Base-by-base conservation (phyloP, 1,140 invertebrate species). In the Oscheius sp. region DNA sequence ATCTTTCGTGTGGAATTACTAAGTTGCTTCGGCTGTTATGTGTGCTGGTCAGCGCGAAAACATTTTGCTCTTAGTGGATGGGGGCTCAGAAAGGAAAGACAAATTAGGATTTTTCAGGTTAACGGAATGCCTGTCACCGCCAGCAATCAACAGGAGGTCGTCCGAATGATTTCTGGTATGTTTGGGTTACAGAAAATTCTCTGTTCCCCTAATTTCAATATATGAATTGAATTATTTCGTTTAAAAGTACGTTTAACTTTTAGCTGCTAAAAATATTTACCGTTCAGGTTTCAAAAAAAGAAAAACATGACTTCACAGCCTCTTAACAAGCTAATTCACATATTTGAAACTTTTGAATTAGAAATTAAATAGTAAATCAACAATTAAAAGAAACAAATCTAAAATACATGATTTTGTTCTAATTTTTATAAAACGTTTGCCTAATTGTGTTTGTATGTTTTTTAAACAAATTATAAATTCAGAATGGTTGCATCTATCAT, bases 141-240 rank as follows among this genome's bases (percentile, higher is more conserved):
- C 76, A 91, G 91, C 79, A 94, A 92, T 79, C 94, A 97, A 84
- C 91, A 90, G 67, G 91, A 95, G 84, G 94, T 97, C 55, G 94
- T 97, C 69, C 89, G 90, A 77, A 90, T 95, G 77, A 96, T 94
- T 79, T 92, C 91, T 90, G 90, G 92, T 93, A 88, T 90, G 90
- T 89, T 68, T 55, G 52, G 71, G 35, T 4, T 32, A 15, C 23
- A 7, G 59, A 28, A 3, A 18, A 15, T 20, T 18, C 18, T 59
- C 26, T 59, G n/a, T 18, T 26, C 55, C n/a, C n/a, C 0, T 26
- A 15, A 59, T 18, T 18, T 15, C 26, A 15, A 18, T 26, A 15
- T 26, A 15, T 18, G n/a, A 15, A 18, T 18, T 15, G 15, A 26
- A 59, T 59, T 59, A 15, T 59, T 18, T 45, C 18, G 0, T 45